Percentiles rank a stretch among this genome's conserved stretches.
phyloP scores from a whole-genome alignment of 1,140 invertebrate genomes.

The Portunus trituberculatus region DNA sequence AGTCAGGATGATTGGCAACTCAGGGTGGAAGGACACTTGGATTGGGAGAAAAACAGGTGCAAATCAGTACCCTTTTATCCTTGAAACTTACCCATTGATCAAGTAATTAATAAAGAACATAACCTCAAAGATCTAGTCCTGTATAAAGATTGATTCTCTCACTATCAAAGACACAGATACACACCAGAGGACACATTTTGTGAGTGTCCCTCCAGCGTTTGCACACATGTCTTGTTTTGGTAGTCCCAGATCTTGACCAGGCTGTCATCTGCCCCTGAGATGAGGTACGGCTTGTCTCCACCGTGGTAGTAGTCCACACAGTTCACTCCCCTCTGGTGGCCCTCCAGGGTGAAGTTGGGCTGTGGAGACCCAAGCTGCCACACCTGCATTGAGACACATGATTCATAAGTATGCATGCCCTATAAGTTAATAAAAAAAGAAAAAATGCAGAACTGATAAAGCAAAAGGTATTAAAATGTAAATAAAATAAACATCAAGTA shows the following conservation, averaged over 20 bases:
- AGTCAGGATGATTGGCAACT: constrained; percentile 97
- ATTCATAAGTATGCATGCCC: no score
- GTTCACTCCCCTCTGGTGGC: constrained; percentile 99
- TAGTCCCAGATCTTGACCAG: constrained; percentile 99
- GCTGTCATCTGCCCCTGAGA: constrained; percentile 98
- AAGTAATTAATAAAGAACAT: no score
- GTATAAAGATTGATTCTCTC: no score
- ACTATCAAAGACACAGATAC: background rate
- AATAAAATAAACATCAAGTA: no score
- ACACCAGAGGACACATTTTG: constrained; percentile 93
- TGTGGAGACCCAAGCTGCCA: constrained; percentile 98
- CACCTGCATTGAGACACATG: constrained; percentile 83
- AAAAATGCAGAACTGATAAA: background rate
- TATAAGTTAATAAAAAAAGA: background rate
- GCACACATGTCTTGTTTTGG: constrained; percentile 99
- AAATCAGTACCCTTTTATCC: no score
- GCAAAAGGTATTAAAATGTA: no score
- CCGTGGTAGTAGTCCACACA: constrained; percentile 99
- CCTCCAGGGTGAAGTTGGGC: constrained; percentile 99
- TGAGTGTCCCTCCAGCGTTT: constrained; percentile 97
- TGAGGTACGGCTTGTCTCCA: constrained; percentile 99
- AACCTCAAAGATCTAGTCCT: no score
- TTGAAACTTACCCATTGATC: no score
- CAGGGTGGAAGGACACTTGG: constrained; percentile 96
- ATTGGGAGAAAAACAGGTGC: constrained; percentile 38